A percentile compares a stretch with the other conserved stretches of the same genome.
Conservation (phyloP, 2,888 invertebrate species). For the Lordiphosa fenestrarum region DNA sequence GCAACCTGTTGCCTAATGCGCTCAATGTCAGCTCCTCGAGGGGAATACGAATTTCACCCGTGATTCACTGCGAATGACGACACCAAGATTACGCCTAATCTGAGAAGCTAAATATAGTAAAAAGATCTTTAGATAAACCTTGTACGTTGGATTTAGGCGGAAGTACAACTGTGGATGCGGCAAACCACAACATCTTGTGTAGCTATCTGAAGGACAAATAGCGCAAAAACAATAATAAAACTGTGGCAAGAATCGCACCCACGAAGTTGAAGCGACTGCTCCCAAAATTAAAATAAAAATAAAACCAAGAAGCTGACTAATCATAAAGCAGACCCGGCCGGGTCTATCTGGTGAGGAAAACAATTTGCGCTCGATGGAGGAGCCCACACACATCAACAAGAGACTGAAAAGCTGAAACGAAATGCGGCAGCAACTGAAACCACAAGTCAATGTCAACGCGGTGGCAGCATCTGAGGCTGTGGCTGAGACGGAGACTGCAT, state of each 20-base stretch:
- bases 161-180: constrained; percentile 54
- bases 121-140: constrained; percentile 41
- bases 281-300: constrained; percentile 20
- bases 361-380: constrained; percentile 52
- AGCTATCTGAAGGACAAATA: constrained; percentile 63
- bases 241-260: constrained; percentile 66
- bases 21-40: constrained; percentile 24
- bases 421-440: constrained; percentile 63
- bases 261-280: constrained; percentile 36
- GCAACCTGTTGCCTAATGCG: constrained; percentile 53
- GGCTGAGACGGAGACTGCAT: constrained; percentile 25
- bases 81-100: constrained; percentile 46
- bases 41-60: no score
- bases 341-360: constrained; percentile 58
- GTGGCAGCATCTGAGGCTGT: constrained; percentile 55
- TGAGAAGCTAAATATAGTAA: constrained; percentile 56
- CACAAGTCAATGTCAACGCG: constrained; percentile 77
- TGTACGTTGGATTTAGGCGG: constrained; percentile 42
- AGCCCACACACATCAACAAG: constrained; percentile 68
- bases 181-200: constrained; percentile 36
- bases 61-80: constrained; percentile 2
- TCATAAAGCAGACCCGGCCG: constrained; percentile 38
- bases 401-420: constrained; percentile 28
- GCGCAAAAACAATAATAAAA: constrained; percentile 44
- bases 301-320: constrained; percentile 51